Conservation (phyloP, 2,888 invertebrate species). For the Argyra leucocephala region DNA sequence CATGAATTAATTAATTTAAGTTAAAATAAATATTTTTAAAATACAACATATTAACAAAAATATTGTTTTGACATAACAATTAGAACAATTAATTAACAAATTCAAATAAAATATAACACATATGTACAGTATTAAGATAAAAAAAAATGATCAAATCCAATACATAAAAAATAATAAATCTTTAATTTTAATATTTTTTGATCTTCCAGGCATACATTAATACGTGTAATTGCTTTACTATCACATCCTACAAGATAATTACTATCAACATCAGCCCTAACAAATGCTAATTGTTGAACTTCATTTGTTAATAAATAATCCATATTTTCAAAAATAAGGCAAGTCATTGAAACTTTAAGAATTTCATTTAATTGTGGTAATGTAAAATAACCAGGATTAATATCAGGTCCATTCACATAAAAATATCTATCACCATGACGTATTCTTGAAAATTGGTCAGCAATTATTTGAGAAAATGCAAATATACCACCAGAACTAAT, state of each 20-base stretch:
- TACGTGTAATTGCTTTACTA: background rate
- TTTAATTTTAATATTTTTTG: no score
- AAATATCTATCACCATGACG: conserved; percentile 70
- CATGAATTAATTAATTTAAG: no score
- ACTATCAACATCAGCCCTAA: conserved; percentile 47
- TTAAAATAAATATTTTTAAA: no score
- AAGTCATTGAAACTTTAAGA: conserved; percentile 56
- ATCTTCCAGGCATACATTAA: conserved; percentile 4
- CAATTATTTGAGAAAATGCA: conserved; percentile 71
- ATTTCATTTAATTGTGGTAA: conserved; percentile 58
- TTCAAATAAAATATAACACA: no score
- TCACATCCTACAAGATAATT: background rate
- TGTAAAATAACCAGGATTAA: conserved; percentile 58
- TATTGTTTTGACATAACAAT: background rate
- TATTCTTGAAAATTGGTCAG: conserved; percentile 64
- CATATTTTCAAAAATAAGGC: conserved; percentile 65
- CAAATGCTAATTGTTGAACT: conserved; percentile 52
- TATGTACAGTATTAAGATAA: no score
- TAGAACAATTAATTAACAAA: no score
- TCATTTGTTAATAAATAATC: conserved; percentile 53
- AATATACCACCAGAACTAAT: conserved; percentile 54
- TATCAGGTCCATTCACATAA: conserved; percentile 59
- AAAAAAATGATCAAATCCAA: no score
- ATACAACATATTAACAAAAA: no score
- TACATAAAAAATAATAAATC: no score